Conservation (phyloP, 2,113 vertebrate genomes). For the Piaya cayana region DNA sequence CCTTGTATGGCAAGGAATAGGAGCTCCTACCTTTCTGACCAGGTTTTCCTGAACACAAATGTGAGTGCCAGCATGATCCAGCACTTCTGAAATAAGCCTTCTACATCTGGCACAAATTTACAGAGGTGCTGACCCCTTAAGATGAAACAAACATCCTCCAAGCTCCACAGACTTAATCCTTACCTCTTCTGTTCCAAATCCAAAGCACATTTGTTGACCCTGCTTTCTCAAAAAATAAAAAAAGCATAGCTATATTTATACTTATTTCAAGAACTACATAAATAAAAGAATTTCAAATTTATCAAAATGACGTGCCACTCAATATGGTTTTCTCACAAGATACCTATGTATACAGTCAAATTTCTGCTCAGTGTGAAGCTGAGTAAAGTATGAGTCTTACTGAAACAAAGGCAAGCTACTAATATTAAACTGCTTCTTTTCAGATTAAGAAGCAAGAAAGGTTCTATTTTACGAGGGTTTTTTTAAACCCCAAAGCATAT, state of each 20-base stretch:
- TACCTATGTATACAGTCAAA: not conserved
- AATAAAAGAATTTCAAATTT: not conserved
- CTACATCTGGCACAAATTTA: not conserved
- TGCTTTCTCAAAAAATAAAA: not conserved
- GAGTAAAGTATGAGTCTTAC: not conserved
- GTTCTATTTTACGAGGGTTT: not conserved
- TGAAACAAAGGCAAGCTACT: not conserved
- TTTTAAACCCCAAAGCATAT: not conserved
- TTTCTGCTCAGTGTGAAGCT: not conserved
- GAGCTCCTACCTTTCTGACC: not conserved
- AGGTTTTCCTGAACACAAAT: not conserved
- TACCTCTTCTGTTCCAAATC: not conserved
- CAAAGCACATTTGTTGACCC: not conserved
- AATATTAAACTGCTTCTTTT: not conserved
- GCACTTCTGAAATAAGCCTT: not conserved
- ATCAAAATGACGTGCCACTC: not conserved
- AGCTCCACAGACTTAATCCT: not conserved
- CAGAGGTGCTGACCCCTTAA: not conserved
- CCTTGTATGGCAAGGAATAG: not conserved
- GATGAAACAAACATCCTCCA: not conserved
- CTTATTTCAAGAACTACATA: not conserved
- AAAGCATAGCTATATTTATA: not conserved
- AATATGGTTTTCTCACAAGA: not conserved
- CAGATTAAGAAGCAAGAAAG: not conserved
- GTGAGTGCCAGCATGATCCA: fast-evolving